Evolutionary conservation across 2,888 invertebrate genomes (phyloP).

Genomic region (Sclerodermus sp.): DNA sequence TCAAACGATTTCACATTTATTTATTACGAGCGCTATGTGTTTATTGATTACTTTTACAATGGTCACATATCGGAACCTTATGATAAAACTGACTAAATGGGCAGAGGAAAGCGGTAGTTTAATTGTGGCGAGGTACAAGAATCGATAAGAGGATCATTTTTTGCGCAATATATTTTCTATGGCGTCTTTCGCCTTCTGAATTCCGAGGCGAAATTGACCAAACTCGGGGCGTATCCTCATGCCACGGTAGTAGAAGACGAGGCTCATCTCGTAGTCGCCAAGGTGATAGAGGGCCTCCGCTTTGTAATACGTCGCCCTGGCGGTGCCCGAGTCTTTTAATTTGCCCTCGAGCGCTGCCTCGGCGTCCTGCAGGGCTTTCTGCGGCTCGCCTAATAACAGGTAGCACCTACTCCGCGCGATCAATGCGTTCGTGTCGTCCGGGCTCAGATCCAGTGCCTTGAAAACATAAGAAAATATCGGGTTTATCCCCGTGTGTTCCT

Average conservation of each 20-base stretch:
- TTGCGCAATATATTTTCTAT: slow-evolving; percentile 86
- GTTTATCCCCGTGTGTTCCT: too few relatives aligned
- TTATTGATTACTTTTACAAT: too few relatives aligned
- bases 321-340: slow-evolving; percentile 69
- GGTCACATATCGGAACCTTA: too few relatives aligned
- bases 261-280: slow-evolving; percentile 90
- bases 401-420: slow-evolving; percentile 89
- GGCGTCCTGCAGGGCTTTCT: slow-evolving; percentile 79
- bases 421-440: slow-evolving; percentile 81
- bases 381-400: slow-evolving; percentile 81
- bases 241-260: slow-evolving; percentile 90
- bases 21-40: too few relatives aligned
- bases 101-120: too few relatives aligned
- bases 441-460: slow-evolving; percentile 84
- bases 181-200: slow-evolving; percentile 92
- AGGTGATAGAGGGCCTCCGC: slow-evolving; percentile 90
- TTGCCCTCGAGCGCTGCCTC: slow-evolving; percentile 72
- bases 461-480: too few relatives aligned
- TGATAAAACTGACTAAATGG: too few relatives aligned
- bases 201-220: slow-evolving; percentile 75
- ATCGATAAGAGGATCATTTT: slow-evolving; percentile 27
- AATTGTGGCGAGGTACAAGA: too few relatives aligned
- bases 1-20: too few relatives aligned
- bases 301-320: slow-evolving; percentile 81
- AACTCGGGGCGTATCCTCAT: slow-evolving; percentile 82